Evolutionary conservation across 2,797 vertebrate species (phyloP).

Genomic region (Hyperoplus lanceolatus): DNA sequence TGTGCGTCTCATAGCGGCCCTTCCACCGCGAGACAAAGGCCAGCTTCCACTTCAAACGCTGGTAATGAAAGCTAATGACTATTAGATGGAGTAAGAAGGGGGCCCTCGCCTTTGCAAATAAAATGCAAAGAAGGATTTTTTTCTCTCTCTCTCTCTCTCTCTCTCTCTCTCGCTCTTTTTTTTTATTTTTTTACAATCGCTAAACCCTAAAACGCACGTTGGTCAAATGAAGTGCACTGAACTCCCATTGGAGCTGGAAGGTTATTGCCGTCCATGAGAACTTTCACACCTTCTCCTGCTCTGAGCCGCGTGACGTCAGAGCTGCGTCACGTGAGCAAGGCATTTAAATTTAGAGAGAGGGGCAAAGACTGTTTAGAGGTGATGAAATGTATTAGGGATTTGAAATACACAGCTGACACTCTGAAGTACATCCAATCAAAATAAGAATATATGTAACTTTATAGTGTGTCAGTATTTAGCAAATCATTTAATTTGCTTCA

Average conservation of each 20-base stretch:
- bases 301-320: not conserved
- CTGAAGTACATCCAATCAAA: not conserved
- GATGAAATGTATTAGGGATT: not conserved
- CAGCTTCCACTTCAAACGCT: constrained; percentile 90
- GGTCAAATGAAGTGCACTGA: constrained; percentile 60
- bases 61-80: constrained; percentile 96
- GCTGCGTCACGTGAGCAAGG: constrained; percentile 17
- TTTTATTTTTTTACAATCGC: constrained; percentile 85
- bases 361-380: not conserved
- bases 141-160: not conserved
- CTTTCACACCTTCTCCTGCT: constrained; percentile 86
- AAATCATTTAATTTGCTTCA: not conserved
- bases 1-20: constrained; percentile 85
- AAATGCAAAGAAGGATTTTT: constrained; percentile 83
- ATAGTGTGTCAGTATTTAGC: too few relatives aligned
- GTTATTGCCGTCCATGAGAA: constrained; percentile 87
- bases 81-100: constrained; percentile 89
- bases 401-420: not conserved
- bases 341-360: not conserved
- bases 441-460: not conserved
- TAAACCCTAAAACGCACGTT: constrained; percentile 75
- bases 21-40: constrained; percentile 86
- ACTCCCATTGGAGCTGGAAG: constrained; percentile 60
- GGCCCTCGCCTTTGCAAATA: constrained; percentile 83
- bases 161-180: constrained; percentile 52